Base-by-base conservation (phyloP, 2,797 vertebrate species). In the Coendou prehensilis region DNA sequence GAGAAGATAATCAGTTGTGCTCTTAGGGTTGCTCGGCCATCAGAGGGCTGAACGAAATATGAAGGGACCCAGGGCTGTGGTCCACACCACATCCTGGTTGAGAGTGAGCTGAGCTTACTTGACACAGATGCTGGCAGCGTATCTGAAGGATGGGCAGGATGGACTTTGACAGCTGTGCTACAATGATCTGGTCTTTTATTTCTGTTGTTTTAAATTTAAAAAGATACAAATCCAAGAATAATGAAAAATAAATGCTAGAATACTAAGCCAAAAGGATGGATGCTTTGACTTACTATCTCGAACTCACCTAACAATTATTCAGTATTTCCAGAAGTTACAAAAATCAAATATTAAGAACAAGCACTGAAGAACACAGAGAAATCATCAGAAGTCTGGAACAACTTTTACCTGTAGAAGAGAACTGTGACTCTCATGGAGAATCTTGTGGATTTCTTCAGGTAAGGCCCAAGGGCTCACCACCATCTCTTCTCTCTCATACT, bases 401-500 rank as follows among this genome's bases (percentile, higher is more conserved):
- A n/a, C 3, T 8, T 92, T 87, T 75, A 98, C 98, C 93, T 98
- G 96, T 22, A 98, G 96, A 6, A 98, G 20, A 15, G 97, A 94
- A 47, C 84, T 57, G 3, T 92, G 90, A 37, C 85, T 86, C 71
- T 97, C 94, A 1, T 91, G 95, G 80, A 99, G 98, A 89, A 99
- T 97, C 63, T 93, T 97, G 9, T 94, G 97, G 52, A 99, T 96
- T n/a, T 98, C 98, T 23, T 98, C 97, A 61, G 98, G 98, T 2
- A 98, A 75, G 14, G 97, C 98, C 99, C 99, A 99, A n/a, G 97
- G 98, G 79, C 99, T 99, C 95, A 97, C 71, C 28, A 97, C n/a
- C 0, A 98, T 98, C 93, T 97, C 95, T 67, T 99, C 98, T 80
- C 97, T 89, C 13, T 97, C 97, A 5, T 79, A 88, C 37, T 97